These are phyloP conservation scores for Gymnocheta viridis DNA, from an alignment of 2,888 invertebrate genomes.

Conservation along the genomic window DNA sequence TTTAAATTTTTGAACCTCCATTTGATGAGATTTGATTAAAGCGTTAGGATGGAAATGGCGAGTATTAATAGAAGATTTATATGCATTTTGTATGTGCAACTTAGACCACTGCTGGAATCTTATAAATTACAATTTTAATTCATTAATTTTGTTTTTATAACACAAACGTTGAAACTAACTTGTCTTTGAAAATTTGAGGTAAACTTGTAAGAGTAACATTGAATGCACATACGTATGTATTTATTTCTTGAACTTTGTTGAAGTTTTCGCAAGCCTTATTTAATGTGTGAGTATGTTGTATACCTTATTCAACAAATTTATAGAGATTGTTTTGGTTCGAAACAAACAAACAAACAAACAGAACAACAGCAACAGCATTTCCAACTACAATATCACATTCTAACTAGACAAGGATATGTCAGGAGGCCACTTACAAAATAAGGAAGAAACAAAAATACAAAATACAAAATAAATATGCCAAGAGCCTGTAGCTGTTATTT, in stretches of 20 bases:
- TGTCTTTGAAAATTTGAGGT: not conserved
- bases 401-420: slow-evolving; percentile 55
- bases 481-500: not conserved
- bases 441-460: slow-evolving; percentile 41
- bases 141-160: no score
- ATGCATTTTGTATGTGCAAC: no score
- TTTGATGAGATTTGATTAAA: no score
- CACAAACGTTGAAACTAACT: no score
- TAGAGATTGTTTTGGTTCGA: slow-evolving; percentile 2
- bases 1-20: no score
- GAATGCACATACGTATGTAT: not conserved
- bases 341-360: slow-evolving; percentile 41
- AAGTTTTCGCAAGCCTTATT: slow-evolving; percentile 49
- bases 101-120: no score
- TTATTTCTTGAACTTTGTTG: slow-evolving; percentile 42
- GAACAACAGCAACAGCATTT: slow-evolving; percentile 7
- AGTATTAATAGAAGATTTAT: no score
- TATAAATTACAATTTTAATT: no score
- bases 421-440: slow-evolving; percentile 60
- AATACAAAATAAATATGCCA: slow-evolving; percentile 42
- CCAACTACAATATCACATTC: slow-evolving; percentile 1
- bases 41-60: no score
- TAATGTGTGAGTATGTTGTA: slow-evolving; percentile 18
- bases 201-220: slow-evolving; percentile 3
- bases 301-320: slow-evolving; percentile 7